Evolutionary conservation across 2,888 invertebrate species (phyloP).

Genomic region (Dynastes hyllus): DNA sequence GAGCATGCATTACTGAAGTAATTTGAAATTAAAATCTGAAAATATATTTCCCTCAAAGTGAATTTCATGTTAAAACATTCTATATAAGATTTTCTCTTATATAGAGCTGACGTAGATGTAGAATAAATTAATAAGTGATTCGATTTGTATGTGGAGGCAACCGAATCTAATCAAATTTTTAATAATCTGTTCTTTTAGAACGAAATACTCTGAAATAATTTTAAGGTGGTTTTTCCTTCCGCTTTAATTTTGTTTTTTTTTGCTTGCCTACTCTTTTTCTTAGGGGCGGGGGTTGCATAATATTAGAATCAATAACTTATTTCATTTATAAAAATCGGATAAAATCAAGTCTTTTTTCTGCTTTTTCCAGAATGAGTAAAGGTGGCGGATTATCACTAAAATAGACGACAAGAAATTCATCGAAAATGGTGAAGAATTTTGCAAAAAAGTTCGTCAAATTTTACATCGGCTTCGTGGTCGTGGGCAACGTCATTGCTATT

Average conservation of each 20-base stretch:
- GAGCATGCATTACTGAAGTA: no score
- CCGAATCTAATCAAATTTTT: neutral
- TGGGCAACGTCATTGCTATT: constrained; percentile 48
- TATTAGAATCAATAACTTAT: no score
- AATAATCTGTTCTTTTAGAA: neutral
- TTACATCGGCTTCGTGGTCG: constrained; percentile 60
- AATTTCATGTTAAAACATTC: no score
- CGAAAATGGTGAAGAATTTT: constrained; percentile 61
- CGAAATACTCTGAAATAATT: no score
- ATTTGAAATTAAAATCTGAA: no score
- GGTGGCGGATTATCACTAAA: constrained; percentile 60
- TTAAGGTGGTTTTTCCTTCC: no score
- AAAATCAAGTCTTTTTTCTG: constrained; percentile 47
- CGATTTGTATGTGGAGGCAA: constrained; percentile 5
- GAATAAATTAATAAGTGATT: neutral
- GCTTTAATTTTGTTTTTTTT: no score
- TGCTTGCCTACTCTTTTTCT: no score
- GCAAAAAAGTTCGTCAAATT: constrained; percentile 61
- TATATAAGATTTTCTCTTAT: no score
- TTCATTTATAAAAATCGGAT: neutral
- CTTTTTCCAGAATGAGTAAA: constrained; percentile 60
- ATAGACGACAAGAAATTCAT: constrained; percentile 57
- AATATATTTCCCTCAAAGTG: no score
- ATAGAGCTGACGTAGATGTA: no score
- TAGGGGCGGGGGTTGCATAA: no score